Evolutionary conservation across 1,140 invertebrate genomes (phyloP).

Genomic region (Drosophila sproati): DNA sequence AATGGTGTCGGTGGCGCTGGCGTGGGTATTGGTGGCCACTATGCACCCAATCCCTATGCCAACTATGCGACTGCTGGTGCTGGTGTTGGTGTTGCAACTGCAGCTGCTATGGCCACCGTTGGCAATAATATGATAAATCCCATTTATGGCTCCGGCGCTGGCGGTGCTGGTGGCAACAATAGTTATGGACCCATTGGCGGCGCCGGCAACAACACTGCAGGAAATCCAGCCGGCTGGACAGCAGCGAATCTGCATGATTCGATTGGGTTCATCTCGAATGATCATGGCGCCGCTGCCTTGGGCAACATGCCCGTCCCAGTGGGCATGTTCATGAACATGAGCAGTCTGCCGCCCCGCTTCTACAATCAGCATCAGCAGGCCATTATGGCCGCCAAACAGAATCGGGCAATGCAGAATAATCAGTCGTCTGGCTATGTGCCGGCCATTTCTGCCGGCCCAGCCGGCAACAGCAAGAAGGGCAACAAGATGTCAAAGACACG

Average conservation of each 20-base stretch:
- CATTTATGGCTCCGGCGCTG: slow-evolving; percentile 6
- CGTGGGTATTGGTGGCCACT: neutral
- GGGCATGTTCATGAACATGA: slow-evolving; percentile 98
- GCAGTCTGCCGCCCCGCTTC: slow-evolving; percentile 93
- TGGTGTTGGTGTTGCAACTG: neutral
- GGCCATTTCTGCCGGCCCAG: neutral
- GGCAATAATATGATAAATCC: slow-evolving; percentile 30
- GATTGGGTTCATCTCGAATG: slow-evolving; percentile 96
- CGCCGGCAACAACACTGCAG: neutral
- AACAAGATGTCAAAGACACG: slow-evolving; percentile 31
- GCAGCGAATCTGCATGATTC: slow-evolving; percentile 89
- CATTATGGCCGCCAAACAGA: slow-evolving; percentile 85
- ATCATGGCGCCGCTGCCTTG: slow-evolving; percentile 91
- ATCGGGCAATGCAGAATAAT: slow-evolving; percentile 46
- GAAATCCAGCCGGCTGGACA: slow-evolving; percentile 35
- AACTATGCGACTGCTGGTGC: slow-evolving; percentile 5
- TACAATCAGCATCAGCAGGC: slow-evolving; percentile 91
- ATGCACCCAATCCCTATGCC: slow-evolving; percentile 1
- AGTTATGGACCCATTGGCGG: neutral
- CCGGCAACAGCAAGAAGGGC: slow-evolving; percentile 28
- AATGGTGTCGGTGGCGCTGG: slow-evolving; percentile 30
- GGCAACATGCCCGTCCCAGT: slow-evolving; percentile 94
- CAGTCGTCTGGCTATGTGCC: slow-evolving; percentile 18
- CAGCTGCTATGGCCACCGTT: slow-evolving; percentile 64
- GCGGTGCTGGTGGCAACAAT: slow-evolving; percentile 3